These are phyloP conservation scores for Lagria hirta DNA, from an alignment of 2,888 invertebrate species.

Conservation along the genomic window DNA sequence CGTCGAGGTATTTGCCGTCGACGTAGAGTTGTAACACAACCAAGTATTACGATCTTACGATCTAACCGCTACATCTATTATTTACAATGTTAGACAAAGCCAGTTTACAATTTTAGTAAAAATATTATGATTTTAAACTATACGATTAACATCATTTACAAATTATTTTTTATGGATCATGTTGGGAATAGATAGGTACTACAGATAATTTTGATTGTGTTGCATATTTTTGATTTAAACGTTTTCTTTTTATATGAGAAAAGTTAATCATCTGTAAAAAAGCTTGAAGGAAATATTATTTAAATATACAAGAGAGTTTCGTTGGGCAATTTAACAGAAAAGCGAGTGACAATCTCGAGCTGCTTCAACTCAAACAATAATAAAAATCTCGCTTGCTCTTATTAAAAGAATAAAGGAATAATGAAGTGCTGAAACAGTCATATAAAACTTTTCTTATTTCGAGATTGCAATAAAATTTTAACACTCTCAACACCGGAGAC, in stretches of 20 bases:
- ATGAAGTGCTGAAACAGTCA: slow-evolving; percentile 49
- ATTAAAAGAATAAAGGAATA: slow-evolving; percentile 46
- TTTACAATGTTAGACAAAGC: no score
- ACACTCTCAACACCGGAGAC: slow-evolving; percentile 44
- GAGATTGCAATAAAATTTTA: slow-evolving; percentile 47
- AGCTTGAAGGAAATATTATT: no score
- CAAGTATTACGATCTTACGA: slow-evolving; percentile 27
- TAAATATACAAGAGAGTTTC: slow-evolving; percentile 14
- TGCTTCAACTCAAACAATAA: slow-evolving; percentile 23
- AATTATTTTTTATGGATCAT: no score
- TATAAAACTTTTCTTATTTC: slow-evolving; percentile 54
- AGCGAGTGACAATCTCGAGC: slow-evolving; percentile 11
- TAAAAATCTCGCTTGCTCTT: slow-evolving; percentile 35
- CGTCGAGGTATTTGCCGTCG: slow-evolving; percentile 20
- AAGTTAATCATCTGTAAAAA: no score
- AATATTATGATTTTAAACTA: no score
- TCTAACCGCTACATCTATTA: slow-evolving; percentile 38
- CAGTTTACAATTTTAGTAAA: no score
- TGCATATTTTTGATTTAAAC: no score
- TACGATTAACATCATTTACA: no score
- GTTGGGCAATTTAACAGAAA: slow-evolving; percentile 15
- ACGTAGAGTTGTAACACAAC: slow-evolving; percentile 21
- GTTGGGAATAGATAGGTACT: no score
- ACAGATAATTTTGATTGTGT: no score
- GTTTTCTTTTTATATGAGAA: no score